Evolutionary conservation across 2,797 vertebrate species (phyloP).

Genomic region (Amphiprion clarkii): DNA sequence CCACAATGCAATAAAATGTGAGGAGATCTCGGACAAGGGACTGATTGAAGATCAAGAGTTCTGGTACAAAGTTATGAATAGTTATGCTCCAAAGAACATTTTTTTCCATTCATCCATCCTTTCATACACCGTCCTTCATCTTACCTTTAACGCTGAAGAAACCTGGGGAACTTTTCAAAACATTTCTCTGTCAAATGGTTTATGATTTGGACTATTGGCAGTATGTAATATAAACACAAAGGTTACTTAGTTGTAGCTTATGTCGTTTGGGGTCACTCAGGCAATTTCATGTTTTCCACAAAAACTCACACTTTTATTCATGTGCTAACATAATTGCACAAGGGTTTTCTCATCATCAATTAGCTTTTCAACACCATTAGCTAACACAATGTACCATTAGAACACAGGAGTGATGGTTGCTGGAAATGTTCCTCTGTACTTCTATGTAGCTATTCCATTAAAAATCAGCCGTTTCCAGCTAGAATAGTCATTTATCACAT

Average conservation of each 20-base stretch:
- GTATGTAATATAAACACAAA: not conserved
- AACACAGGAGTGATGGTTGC: too few species aligned
- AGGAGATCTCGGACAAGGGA: slow-evolving; percentile 2
- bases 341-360: too few species aligned
- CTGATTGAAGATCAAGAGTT: not conserved
- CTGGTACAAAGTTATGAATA: not conserved
- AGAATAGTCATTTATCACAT: too few species aligned
- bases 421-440: too few species aligned
- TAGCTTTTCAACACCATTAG: too few species aligned
- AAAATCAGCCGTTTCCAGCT: too few species aligned
- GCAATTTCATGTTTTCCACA: too few species aligned
- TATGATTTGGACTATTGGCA: not conserved
- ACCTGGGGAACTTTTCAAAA: not conserved
- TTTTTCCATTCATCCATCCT: not conserved
- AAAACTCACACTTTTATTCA: too few species aligned
- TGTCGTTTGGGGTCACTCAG: too few species aligned
- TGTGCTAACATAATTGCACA: too few species aligned
- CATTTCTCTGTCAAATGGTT: slow-evolving; percentile 20
- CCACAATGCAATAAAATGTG: not conserved
- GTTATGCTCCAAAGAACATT: not conserved
- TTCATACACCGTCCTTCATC: not conserved
- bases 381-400: too few species aligned
- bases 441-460: too few species aligned
- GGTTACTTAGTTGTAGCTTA: not conserved
- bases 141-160: slow-evolving; percentile 20